Evolutionary conservation across 2,113 vertebrate species (phyloP).

Genomic region (Thamnophis sirtalis): DNA sequence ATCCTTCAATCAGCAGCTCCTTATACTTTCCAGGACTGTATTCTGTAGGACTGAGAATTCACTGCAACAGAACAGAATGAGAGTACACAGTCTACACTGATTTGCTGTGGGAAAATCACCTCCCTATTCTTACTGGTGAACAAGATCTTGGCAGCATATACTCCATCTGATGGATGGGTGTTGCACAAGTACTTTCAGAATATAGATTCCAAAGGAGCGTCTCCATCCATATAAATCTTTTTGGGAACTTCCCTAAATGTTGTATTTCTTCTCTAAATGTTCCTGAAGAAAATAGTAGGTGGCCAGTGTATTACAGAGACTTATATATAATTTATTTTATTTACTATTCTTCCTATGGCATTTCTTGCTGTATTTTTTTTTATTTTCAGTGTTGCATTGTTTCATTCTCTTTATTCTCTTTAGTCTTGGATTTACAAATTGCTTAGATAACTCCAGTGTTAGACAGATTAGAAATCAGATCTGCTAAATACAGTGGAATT

Average conservation of each 20-base stretch:
- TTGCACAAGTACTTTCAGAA: neutral
- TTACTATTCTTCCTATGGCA: neutral
- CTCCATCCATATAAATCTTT: neutral
- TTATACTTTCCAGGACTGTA: neutral
- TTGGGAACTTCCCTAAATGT: neutral
- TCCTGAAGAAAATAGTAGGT: neutral
- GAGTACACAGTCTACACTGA: neutral
- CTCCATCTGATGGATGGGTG: neutral
- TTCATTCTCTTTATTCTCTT: neutral
- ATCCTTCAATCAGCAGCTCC: neutral
- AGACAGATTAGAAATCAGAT: neutral
- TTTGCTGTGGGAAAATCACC: neutral
- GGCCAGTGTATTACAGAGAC: neutral
- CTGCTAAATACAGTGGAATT: neutral
- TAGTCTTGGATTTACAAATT: neutral
- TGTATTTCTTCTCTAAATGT: neutral
- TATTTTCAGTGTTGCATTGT: neutral
- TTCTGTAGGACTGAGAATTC: neutral
- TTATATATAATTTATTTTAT: neutral
- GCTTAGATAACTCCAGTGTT: neutral
- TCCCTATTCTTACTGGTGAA: neutral
- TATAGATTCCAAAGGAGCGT: neutral
- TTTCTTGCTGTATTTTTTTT: neutral
- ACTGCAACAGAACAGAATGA: neutral
- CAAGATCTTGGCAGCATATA: neutral